Base-by-base conservation (phyloP, 2,797 vertebrate species). In the Hozukius guyotensis region DNA sequence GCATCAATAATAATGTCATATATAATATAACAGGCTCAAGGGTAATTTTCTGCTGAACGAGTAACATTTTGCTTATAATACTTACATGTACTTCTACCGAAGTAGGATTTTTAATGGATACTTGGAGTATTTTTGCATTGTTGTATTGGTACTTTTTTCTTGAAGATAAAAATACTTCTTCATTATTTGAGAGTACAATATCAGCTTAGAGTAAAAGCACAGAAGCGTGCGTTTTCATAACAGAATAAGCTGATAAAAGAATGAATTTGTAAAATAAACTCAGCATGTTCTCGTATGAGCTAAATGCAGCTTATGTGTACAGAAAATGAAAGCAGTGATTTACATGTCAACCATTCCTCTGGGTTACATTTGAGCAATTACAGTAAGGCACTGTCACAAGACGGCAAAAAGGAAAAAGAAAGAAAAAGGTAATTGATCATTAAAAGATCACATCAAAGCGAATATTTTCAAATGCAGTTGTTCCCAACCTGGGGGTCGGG, bases 391-490 rank as follows among this genome's bases (percentile, higher is more conserved):
- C 66, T 24, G 31, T 74, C 29, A 25, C 24, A 36, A 27, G 20
- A 27, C 8, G 22, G 14, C 5, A 25, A 32, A 49, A 29, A 11
- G 22, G 8, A 68, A 5, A 20, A 9, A 18, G 34, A 32, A 5
- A 27, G 1, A 14, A 10, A 64, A 72, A 22, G 22, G 18, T 68
- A 57, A 73, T 4, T 34, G 60, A 78, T 63, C 38, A 31, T 73
- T 59, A 66, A 49, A 65, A 65, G 5, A 65, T 60, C 16, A 74
- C 5, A 75, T 77, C 77, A 77, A 53, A 79, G 77, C 11, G 0
- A 77, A 4, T 69, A 29, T 52, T 72, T 84, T 86, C 32, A 55
- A 71, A 64, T 57, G 63, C 49, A 52, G 31, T 27, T 53, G 14
- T 38, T 63, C 25, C 14, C 14, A 42, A 14, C n/a, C 20, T 25